Conservation (phyloP, 2,888 invertebrate genomes). For the Choreutis nemorana region DNA sequence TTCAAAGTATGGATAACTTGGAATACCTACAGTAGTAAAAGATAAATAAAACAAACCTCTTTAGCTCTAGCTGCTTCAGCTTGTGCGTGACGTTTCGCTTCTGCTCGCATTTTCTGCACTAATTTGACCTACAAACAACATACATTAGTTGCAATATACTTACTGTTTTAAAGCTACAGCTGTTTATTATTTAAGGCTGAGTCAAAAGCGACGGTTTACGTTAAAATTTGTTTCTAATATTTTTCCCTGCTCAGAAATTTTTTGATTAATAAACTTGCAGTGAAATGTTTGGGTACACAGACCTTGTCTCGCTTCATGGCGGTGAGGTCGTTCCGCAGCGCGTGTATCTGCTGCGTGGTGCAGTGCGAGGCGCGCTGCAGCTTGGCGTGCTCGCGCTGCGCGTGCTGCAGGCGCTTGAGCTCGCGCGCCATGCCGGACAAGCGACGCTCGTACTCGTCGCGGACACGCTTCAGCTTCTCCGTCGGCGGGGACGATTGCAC, state of each 20-base stretch:
- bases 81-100: slow-evolving; percentile 85
- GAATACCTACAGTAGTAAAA: no score
- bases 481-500: slow-evolving; percentile 66
- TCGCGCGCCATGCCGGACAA: slow-evolving; percentile 85
- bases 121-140: slow-evolving; percentile 70
- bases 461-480: slow-evolving; percentile 80
- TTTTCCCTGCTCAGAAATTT: no score
- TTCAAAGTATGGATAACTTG: no score
- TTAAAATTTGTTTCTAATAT: no score
- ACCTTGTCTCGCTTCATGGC: slow-evolving; percentile 89
- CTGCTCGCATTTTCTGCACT: slow-evolving; percentile 93
- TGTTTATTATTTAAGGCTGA: no score
- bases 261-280: neutral
- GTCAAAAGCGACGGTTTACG: no score
- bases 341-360: slow-evolving; percentile 76
- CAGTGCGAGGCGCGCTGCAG: slow-evolving; percentile 82
- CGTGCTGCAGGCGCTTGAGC: slow-evolving; percentile 82
- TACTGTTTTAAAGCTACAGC: no score
- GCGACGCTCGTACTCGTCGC: slow-evolving; percentile 90
- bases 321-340: slow-evolving; percentile 75
- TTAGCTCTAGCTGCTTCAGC: slow-evolving; percentile 79
- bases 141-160: no score
- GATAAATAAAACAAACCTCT: slow-evolving; percentile 64
- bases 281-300: neutral
- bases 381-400: slow-evolving; percentile 88